Conservation (phyloP, 2,797 vertebrate genomes). For the Enteromius paludinosus region DNA sequence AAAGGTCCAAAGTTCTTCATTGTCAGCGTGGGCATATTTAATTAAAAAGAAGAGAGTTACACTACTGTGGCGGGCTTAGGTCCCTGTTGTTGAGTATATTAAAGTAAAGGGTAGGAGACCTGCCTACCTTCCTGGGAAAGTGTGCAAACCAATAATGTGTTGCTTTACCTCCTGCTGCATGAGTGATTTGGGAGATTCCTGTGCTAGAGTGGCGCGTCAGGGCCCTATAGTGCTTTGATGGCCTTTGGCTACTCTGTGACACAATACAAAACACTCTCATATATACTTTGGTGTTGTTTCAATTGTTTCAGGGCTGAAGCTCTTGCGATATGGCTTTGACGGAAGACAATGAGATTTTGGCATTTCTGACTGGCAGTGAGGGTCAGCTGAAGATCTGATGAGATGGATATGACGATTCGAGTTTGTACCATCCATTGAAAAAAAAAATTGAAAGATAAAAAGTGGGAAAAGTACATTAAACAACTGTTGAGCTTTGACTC, state of each 20-base stretch:
- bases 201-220: conserved; percentile 62
- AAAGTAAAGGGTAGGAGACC: conserved; percentile 65
- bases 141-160: conserved; percentile 70
- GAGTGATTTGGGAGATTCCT: conserved; percentile 75
- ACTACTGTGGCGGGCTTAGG: conserved; percentile 58
- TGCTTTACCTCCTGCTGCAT: conserved; percentile 69
- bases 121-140: conserved; percentile 72
- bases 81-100: conserved; percentile 63
- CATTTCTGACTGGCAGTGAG: neutral
- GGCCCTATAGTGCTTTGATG: conserved; percentile 65
- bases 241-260: conserved; percentile 65
- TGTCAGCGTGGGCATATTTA: conserved; percentile 62
- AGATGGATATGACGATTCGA: neutral
- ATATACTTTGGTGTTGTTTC: conserved; percentile 46
- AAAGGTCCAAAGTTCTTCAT: conserved; percentile 48
- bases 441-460: neutral
- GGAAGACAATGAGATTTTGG: neutral
- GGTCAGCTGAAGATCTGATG: neutral
- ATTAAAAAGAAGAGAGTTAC: conserved; percentile 68
- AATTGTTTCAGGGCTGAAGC: conserved; percentile 62
- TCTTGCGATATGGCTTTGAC: conserved; percentile 12
- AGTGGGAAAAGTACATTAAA: neutral
- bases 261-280: conserved; percentile 59
- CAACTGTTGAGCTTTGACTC: neutral
- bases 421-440: neutral